A percentile compares a stretch with the other conserved stretches of the same genome.
Conservation (phyloP, 30 jellyfish, hydroid and myxozoan genomes). For the Aurelia sp. region DNA sequence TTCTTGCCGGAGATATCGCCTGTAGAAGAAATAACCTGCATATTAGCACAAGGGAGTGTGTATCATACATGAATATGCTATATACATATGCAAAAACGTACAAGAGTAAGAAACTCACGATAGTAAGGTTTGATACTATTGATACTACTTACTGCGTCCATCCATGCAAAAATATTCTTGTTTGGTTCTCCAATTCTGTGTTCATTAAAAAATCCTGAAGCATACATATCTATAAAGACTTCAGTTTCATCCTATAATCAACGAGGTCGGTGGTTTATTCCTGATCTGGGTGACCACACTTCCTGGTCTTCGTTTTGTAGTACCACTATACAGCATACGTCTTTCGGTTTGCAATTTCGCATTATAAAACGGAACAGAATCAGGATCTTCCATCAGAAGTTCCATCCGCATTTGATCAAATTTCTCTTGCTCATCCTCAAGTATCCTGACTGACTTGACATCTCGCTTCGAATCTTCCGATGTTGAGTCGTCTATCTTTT, state of each 20-base stretch:
- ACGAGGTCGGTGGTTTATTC: constrained; percentile 77
- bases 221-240: no score
- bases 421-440: constrained; percentile 81
- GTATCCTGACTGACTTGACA: constrained; percentile 29
- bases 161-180: no score
- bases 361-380: constrained; percentile 88
- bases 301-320: constrained; percentile 75
- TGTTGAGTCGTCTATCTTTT: constrained; percentile 24
- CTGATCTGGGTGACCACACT: constrained; percentile 61
- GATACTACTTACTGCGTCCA: no score
- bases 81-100: no score
- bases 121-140: no score
- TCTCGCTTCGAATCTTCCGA: constrained; percentile 49
- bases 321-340: constrained; percentile 55
- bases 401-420: constrained; percentile 72
- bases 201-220: no score
- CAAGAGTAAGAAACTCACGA: no score
- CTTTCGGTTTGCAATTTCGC: constrained; percentile 87
- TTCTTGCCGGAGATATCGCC: no score
- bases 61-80: no score
- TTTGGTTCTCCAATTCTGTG: no score
- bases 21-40: no score
- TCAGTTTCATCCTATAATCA: constrained; percentile 38
- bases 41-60: no score
- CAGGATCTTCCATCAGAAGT: constrained; percentile 81